Conservation (phyloP, 2,113 vertebrate species). For the Engraulis encrasicolus region DNA sequence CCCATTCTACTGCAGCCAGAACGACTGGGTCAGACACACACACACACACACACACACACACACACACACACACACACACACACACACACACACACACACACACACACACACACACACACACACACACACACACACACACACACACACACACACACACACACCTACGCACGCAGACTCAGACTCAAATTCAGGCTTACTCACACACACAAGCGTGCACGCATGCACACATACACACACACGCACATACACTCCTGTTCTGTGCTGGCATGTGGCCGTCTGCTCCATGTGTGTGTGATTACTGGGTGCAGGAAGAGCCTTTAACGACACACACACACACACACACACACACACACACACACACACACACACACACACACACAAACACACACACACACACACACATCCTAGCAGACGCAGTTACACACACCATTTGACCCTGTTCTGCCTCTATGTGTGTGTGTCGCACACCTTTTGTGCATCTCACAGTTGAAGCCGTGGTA, state of each 20-base stretch:
- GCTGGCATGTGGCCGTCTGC: conserved; percentile 50
- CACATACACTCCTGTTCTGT: not conserved
- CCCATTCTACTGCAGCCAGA: conserved; percentile 35
- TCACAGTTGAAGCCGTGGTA: not conserved
- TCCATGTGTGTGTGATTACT: conserved; percentile 68
- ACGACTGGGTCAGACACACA: conserved; percentile 41
- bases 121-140: not conserved
- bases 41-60: conserved; percentile 20
- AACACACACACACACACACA: no score
- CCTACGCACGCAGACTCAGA: no score
- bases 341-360: not conserved
- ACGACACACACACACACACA: not conserved
- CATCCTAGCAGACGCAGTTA: no score
- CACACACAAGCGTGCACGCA: not conserved
- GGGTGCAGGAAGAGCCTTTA: conserved; percentile 49
- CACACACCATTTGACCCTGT: no score
- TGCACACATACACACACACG: not conserved
- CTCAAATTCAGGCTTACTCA: no score
- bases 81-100: not conserved
- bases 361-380: no score
- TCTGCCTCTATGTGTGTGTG: not conserved
- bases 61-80: conserved; percentile 31
- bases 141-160: conserved; percentile 14
- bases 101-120: not conserved
- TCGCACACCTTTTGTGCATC: not conserved